Evolutionary conservation across 2,888 invertebrate genomes (phyloP), one percentile per base, ranked within the genome.

Genomic region (Stramonita haemastoma): DNA sequence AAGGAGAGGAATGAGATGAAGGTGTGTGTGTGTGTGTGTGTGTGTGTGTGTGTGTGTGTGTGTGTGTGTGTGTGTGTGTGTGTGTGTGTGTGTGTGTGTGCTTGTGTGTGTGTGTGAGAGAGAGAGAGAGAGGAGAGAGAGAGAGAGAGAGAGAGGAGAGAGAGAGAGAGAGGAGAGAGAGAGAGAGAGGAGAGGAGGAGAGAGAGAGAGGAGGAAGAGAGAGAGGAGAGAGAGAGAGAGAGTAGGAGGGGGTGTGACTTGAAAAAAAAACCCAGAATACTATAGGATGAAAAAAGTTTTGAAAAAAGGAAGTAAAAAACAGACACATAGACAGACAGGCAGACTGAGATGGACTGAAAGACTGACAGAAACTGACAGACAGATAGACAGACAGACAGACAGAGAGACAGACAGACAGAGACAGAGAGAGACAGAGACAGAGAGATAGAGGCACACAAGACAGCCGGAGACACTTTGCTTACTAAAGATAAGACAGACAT

Each of bases 81-180:
- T 70, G 11, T 17, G 70, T 34, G 89, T 26, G 26, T 85, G 19
- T 36, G 70, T 26, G 70, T 34, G 87, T 36, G 87, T 73, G 87
- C 32, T n/a, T 73, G 87, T 73, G 70, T 73, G 70, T 73, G 34
- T 73, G 87, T 73, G 87, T 36, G 87, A 17, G 87, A 32, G 87
- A 46, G 85, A 46, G 85, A 85, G 85, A 46, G 85, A 85, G 85
- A 84, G n/a, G n/a, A n/a, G n/a, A n/a, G n/a, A n/a, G n/a, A n/a
- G n/a, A n/a, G n/a, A n/a, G n/a, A n/a, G n/a, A n/a, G n/a, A n/a
- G n/a, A n/a, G n/a, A n/a, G n/a, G n/a, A n/a, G n/a, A n/a, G n/a
- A n/a, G n/a, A n/a, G n/a, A n/a, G n/a, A n/a, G n/a, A n/a, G n/a
- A n/a, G n/a, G n/a, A 70, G 22, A 22, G 70, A 70, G 15, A 22